Evolutionary conservation across 2,113 vertebrate genomes (phyloP), one percentile per base, ranked within the genome.

Genomic region (Tetrax tetrax): DNA sequence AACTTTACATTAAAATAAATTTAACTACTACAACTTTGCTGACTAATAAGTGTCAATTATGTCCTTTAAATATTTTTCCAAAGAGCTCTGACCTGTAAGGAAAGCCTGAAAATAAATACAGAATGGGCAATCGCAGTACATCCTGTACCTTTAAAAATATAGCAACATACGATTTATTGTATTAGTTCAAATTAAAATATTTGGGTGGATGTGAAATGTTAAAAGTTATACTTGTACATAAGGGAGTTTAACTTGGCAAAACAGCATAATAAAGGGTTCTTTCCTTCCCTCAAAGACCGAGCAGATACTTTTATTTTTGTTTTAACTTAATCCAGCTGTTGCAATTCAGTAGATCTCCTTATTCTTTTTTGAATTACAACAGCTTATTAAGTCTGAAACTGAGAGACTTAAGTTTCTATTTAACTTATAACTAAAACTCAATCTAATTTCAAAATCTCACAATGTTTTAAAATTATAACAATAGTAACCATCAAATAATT

Each of bases 241-340:
- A 74, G 78, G 54, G 92, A 95, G 78, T 96, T 97, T 87, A 78
- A 95, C 81, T 96, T 95, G 94, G 92, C 95, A 87, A 91, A 90
- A 84, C 35, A 90, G 72, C 80, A 93, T 1, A 82, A 77, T 21
- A 76, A 87, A 94, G 87, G 4, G 65, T 89, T 89, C 68, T 75
- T 95, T 82, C 56, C 50, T 88, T 65, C 61, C 65, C 90, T 95
- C 92, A 91, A 79, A 93, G 83, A 89, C 77, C 1, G 5, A 71
- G 57, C 70, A 91, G 65, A 96, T 91, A 89, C 61, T 96, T 95
- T 65, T 79, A 82, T 86, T 95, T 92, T 90, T 82, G 65, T 79
- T 92, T 92, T 96, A 96, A 95, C 83, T 87, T 95, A 82, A 68
- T 87, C 90, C 96, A 96, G 94, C 88, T 97, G 95, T 89, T 93